Conservation (phyloP, 2,797 vertebrate genomes). For the Danio albolineatus region DNA sequence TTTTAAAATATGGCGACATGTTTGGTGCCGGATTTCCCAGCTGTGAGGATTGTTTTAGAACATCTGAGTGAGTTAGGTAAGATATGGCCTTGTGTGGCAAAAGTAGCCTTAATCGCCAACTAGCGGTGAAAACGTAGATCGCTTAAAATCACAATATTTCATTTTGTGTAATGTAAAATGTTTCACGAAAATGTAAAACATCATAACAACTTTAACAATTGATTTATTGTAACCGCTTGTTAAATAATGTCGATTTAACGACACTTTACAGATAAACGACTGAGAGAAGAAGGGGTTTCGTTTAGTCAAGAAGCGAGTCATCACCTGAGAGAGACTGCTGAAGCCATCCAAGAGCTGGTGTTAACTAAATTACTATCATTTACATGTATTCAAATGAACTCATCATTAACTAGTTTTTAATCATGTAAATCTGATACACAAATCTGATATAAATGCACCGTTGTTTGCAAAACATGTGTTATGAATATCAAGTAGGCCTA, state of each 20-base stretch:
- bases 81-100: constrained; percentile 12
- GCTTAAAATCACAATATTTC: background rate
- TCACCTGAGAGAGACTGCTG: constrained; percentile 74
- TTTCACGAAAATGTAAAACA: too few species aligned
- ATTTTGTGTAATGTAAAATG: background rate
- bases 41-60: constrained; percentile 72
- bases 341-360: constrained; percentile 80
- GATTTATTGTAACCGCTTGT: background rate
- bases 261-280: constrained; percentile 72
- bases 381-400: constrained; percentile 6
- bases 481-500: background rate
- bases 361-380: background rate
- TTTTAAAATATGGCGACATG: constrained; percentile 67
- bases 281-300: constrained; percentile 71
- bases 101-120: background rate
- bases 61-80: constrained; percentile 72
- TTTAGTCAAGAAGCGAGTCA: constrained; percentile 78
- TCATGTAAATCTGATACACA: background rate
- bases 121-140: background rate
- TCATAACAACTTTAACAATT: background rate
- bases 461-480: background rate
- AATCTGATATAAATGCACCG: too few species aligned
- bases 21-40: constrained; percentile 71
- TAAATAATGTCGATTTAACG: constrained; percentile 40
- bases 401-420: too few species aligned